A percentile compares a stretch with the other conserved stretches of the same genome.
Evolutionary conservation across 1,140 invertebrate genomes (phyloP).

Genomic region (Helicorthomorpha holstii): DNA sequence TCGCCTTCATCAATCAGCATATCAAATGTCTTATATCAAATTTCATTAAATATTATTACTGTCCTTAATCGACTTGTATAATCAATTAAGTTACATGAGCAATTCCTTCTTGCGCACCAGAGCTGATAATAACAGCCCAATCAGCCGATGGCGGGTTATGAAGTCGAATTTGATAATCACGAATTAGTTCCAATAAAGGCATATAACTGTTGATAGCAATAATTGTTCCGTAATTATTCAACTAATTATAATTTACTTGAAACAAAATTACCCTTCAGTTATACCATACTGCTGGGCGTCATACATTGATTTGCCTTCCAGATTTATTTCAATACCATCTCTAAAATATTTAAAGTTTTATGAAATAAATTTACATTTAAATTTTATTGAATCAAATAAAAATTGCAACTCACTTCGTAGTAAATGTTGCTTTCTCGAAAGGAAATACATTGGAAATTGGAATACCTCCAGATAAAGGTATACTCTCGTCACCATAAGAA

Average conservation of each 20-base stretch:
- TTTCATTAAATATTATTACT: not conserved
- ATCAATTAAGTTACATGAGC: not conserved
- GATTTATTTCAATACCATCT: not conserved
- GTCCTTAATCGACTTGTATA: not conserved
- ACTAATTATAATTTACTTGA: too few species aligned
- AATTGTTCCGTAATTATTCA: not conserved
- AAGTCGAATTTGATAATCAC: not conserved
- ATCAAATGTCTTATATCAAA: constrained; percentile 14
- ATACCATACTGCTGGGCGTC: not conserved
- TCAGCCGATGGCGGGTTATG: not conserved
- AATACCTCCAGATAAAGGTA: not conserved
- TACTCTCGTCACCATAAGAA: too few species aligned
- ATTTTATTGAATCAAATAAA: not conserved
- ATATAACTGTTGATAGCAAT: not conserved
- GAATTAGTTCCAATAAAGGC: not conserved
- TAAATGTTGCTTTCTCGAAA: not conserved
- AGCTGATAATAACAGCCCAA: not conserved
- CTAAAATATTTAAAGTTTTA: not conserved
- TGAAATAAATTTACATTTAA: not conserved
- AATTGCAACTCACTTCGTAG: not conserved
- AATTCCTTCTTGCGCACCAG: not conserved
- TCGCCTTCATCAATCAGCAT: constrained; percentile 38
- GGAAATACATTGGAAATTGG: not conserved
- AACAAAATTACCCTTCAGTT: not conserved
- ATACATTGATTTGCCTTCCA: not conserved